These are phyloP conservation scores for Ommatoiulus sabulosus DNA, from an alignment of 2,888 invertebrate species.

Conservation along the genomic window DNA sequence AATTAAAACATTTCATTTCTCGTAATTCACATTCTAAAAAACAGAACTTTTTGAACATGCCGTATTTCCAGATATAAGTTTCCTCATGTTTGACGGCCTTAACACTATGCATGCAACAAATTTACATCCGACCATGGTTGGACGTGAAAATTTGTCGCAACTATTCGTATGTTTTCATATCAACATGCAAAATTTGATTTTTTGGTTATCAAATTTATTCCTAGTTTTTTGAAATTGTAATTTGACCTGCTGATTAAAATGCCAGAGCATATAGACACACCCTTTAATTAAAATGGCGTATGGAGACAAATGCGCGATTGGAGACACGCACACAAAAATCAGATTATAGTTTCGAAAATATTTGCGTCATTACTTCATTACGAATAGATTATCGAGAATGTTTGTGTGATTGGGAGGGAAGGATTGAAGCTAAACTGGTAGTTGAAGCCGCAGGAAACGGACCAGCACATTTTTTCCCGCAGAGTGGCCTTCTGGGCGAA, in stretches of 20 bases:
- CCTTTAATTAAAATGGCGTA: neutral
- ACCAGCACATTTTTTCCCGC: neutral
- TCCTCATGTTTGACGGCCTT: no score
- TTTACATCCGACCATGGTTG: no score
- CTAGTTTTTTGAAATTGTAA: neutral
- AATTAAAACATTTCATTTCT: no score
- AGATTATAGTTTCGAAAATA: neutral
- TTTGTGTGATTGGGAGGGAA: neutral
- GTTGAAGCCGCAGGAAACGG: neutral
- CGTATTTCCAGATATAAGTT: no score
- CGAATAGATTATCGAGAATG: neutral
- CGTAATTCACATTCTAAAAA: no score
- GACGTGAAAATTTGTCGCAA: no score
- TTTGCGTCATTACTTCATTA: neutral
- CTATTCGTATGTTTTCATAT: no score
- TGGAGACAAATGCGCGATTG: neutral
- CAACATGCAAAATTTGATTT: neutral
- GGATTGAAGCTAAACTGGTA: neutral
- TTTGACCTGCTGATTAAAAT: neutral
- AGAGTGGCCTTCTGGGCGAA: conserved; percentile 15
- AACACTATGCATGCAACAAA: no score
- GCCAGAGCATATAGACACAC: neutral
- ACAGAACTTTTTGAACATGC: no score
- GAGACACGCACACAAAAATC: neutral
- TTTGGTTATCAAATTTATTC: neutral